phyloP scores from a whole-genome alignment of 2,797 vertebrate genomes.

The Rhincodon typus region DNA sequence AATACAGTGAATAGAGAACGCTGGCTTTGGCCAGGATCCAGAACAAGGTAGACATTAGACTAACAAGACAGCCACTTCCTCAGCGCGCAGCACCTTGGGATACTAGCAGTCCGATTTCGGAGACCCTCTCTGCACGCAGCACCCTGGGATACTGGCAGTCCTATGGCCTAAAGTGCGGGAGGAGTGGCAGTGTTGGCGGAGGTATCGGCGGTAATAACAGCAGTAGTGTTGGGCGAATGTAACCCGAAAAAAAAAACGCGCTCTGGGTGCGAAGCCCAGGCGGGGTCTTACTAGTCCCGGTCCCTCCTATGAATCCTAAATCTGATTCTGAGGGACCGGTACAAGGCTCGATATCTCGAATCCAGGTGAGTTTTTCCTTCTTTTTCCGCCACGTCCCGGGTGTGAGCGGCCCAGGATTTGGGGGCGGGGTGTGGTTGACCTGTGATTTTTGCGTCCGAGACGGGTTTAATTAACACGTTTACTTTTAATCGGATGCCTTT shows the following conservation, averaged over 20 bases:
- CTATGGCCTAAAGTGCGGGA: background rate
- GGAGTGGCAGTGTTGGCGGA: background rate
- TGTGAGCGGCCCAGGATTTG: background rate
- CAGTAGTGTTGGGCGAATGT: background rate
- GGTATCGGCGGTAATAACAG: background rate
- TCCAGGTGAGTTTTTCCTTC: background rate
- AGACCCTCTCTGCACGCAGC: background rate
- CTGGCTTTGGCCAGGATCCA: no score
- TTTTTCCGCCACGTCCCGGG: conserved; percentile 19
- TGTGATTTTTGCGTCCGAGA: background rate
- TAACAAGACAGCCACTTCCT: no score
- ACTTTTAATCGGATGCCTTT: background rate
- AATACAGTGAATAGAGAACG: no score
- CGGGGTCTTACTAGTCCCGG: background rate
- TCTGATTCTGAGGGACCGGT: conserved; percentile 1
- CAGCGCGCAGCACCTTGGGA: background rate
- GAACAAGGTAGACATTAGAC: no score
- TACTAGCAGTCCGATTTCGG: background rate
- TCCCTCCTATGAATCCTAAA: background rate
- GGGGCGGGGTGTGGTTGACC: background rate
- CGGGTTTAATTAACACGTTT: background rate
- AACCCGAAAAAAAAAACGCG: background rate
- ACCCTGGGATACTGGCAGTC: conserved; percentile 21
- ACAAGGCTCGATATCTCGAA: background rate
- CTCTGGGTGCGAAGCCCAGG: background rate